Evolutionary conservation across 2,888 invertebrate genomes (phyloP).

Genomic region (Napeogenes inachia): DNA sequence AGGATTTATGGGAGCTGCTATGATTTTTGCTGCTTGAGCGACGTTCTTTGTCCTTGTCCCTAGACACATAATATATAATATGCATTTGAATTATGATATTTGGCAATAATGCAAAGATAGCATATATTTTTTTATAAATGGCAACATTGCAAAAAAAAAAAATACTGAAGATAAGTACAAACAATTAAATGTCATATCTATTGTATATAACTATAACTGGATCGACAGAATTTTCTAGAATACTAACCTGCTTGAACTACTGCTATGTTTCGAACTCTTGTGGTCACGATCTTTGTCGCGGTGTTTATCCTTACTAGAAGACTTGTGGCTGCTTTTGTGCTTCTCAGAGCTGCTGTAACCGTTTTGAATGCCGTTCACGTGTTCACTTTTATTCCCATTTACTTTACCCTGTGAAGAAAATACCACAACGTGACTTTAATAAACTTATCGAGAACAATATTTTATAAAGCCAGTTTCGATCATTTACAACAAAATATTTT

Average conservation of each 20-base stretch:
- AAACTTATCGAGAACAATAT: neutral
- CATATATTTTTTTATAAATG: neutral
- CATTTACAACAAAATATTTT: neutral
- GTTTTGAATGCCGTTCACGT: slow-evolving; percentile 89
- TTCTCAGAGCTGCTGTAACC: slow-evolving; percentile 80
- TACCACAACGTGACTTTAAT: slow-evolving; percentile 17
- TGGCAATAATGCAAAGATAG: slow-evolving; percentile 8
- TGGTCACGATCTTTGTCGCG: slow-evolving; percentile 81
- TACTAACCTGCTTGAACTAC: slow-evolving; percentile 71
- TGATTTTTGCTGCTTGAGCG: slow-evolving; percentile 76
- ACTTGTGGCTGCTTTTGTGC: slow-evolving; percentile 80
- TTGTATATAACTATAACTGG: slow-evolving; percentile 2
- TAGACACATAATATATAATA: slow-evolving; percentile 33
- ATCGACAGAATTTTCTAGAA: slow-evolving; percentile 56
- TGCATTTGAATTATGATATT: too few relatives aligned
- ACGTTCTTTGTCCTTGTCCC: slow-evolving; percentile 75
- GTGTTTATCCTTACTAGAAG: slow-evolving; percentile 83
- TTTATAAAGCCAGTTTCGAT: neutral
- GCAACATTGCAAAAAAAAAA: slow-evolving; percentile 3
- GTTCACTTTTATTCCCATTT: slow-evolving; percentile 77
- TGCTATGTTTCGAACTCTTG: slow-evolving; percentile 72
- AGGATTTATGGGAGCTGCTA: slow-evolving; percentile 75
- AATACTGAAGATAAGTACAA: neutral
- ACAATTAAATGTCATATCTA: neutral
- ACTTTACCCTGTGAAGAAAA: slow-evolving; percentile 62